Conservation (phyloP, 2,888 invertebrate species). For the Apamea anceps region DNA sequence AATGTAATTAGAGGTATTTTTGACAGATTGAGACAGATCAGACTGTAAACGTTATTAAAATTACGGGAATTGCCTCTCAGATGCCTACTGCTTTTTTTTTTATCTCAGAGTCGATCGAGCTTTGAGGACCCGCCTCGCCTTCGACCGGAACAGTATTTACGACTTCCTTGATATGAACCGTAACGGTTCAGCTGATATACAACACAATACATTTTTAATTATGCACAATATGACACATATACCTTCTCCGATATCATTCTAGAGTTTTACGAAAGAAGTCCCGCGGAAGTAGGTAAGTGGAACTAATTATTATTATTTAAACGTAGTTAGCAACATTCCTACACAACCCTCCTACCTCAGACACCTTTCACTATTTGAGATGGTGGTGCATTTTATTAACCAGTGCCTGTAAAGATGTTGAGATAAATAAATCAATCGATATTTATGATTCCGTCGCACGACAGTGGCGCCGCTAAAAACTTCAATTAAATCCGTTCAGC, state of each 20-base stretch:
- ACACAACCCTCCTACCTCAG: no score
- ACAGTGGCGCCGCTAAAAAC: neutral
- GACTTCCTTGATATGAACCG: constrained; percentile 30
- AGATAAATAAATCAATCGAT: no score
- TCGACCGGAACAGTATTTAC: constrained; percentile 3
- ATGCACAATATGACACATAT: neutral
- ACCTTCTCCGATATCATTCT: constrained; percentile 2
- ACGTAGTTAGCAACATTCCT: no score
- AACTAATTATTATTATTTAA: no score
- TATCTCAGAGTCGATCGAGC: neutral
- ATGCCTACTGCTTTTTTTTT: neutral
- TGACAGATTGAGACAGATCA: no score
- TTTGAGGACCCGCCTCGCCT: neutral
- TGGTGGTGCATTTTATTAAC: no score
- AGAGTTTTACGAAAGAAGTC: neutral
- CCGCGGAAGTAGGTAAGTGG: no score
- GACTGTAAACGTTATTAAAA: no score
- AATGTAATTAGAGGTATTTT: no score
- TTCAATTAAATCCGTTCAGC: constrained; percentile 8
- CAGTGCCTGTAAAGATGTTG: no score
- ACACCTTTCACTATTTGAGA: no score
- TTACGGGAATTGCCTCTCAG: neutral
- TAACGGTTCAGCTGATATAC: neutral
- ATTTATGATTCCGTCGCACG: no score
- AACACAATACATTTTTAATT: constrained; percentile 13